Evolutionary conservation across 1,140 invertebrate species (phyloP).

Genomic region (Drosophila subpulchrella): DNA sequence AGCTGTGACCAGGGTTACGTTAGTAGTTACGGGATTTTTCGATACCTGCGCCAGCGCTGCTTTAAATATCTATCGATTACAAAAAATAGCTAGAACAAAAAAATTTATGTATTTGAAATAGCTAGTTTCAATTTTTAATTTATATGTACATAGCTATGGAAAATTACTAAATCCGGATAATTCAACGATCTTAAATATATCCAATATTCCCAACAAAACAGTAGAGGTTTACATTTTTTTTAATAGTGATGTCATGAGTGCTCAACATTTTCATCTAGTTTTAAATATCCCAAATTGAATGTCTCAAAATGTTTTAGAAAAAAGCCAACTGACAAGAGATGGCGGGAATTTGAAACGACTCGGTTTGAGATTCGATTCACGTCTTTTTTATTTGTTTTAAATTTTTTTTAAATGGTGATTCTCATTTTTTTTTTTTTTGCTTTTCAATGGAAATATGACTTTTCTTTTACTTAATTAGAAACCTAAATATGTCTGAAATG

Average conservation of each 20-base stretch:
- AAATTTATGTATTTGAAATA: neutral
- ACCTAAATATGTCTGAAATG: conserved; percentile 60
- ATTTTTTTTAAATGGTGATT: conserved; percentile 64
- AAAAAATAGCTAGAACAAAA: neutral
- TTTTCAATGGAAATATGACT: conserved; percentile 39
- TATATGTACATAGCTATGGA: too few species aligned
- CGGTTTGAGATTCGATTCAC: conserved; percentile 43
- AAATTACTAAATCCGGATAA: too few species aligned
- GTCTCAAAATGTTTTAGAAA: neutral
- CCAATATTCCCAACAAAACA: neutral
- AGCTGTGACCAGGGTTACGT: conserved; percentile 60
- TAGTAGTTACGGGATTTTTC: conserved; percentile 5
- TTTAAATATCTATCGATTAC: neutral
- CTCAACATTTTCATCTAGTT: too few species aligned
- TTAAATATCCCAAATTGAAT: neutral
- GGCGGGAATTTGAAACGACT: neutral
- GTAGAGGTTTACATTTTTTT: too few species aligned
- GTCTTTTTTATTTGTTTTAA: conserved; percentile 65
- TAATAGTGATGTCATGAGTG: neutral
- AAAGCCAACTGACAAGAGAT: too few species aligned
- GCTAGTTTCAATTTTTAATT: neutral
- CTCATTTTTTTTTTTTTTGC: conserved; percentile 12
- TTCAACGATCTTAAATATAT: too few species aligned
- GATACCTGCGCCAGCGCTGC: conserved; percentile 24
- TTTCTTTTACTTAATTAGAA: conserved; percentile 54